phyloP scores from a whole-genome alignment of 2,797 vertebrate species.

The Pyrocephalus nanus region DNA sequence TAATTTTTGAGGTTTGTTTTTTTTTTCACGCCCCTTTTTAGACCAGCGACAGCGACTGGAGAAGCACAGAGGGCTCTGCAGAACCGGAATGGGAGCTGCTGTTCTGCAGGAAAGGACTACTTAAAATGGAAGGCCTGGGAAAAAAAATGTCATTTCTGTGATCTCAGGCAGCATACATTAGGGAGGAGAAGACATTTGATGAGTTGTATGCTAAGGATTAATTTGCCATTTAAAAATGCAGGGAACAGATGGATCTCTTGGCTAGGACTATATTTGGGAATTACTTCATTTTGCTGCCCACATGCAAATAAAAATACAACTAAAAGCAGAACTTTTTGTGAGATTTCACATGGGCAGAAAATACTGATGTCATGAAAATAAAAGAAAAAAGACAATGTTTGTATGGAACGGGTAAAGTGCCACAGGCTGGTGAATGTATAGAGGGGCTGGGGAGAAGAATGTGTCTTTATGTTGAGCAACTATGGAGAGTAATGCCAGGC shows the following conservation, averaged over 20 bases:
- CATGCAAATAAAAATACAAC: constrained; percentile 62
- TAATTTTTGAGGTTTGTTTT: not conserved
- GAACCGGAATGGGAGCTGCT: not conserved
- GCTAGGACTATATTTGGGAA: constrained; percentile 54
- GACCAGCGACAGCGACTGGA: not conserved
- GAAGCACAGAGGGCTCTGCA: not conserved
- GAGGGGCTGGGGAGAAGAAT: accelerated
- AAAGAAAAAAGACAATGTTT: not conserved
- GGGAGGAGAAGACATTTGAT: constrained; percentile 42
- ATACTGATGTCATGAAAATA: not conserved
- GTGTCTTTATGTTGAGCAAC: not conserved
- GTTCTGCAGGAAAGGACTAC: not conserved
- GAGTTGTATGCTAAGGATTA: constrained; percentile 50
- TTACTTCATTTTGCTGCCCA: constrained; percentile 61
- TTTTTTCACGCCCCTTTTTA: not conserved
- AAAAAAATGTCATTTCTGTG: not conserved
- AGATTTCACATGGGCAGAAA: constrained; percentile 14
- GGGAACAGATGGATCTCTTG: constrained; percentile 64
- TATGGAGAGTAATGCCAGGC: not conserved
- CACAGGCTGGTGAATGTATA: not conserved
- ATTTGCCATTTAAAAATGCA: constrained; percentile 65
- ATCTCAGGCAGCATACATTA: constrained; percentile 37
- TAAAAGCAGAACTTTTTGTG: constrained; percentile 44
- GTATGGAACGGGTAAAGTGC: not conserved
- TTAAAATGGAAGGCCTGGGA: constrained; percentile 45